phyloP scores from a whole-genome alignment of 2,797 vertebrate genomes.

The Yasuhikotakia modesta region DNA sequence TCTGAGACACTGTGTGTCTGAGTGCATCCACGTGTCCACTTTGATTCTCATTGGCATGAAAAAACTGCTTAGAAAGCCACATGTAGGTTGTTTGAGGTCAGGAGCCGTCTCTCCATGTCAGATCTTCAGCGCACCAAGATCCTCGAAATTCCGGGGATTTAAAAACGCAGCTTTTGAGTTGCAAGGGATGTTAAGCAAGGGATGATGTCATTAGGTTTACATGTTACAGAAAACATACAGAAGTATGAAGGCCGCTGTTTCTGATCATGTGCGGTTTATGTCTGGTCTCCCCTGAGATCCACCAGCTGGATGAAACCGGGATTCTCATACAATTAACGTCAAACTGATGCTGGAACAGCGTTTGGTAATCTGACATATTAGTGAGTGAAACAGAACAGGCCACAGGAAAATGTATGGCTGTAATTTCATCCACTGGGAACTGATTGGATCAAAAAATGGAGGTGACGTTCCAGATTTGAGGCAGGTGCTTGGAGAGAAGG shows the following conservation, averaged over 20 bases:
- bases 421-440: neutral
- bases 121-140: too few relatives aligned
- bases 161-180: too few relatives aligned
- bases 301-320: neutral
- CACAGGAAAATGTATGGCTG: too few relatives aligned
- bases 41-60: too few relatives aligned
- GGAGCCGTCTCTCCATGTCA: constrained; percentile 5
- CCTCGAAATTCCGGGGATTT: constrained; percentile 16
- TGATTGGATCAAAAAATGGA: neutral
- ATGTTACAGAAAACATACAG: constrained; percentile 37
- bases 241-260: constrained; percentile 15
- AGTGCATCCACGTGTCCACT: too few relatives aligned
- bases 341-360: too few relatives aligned
- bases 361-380: too few relatives aligned
- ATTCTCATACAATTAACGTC: neutral
- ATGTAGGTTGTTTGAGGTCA: too few relatives aligned
- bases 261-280: constrained; percentile 23
- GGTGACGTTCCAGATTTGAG: neutral
- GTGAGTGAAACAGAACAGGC: too few relatives aligned
- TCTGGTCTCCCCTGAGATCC: constrained; percentile 26
- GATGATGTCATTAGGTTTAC: constrained; percentile 50
- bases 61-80: too few relatives aligned
- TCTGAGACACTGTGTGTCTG: too few relatives aligned
- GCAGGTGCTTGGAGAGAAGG: neutral
- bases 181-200: constrained; percentile 35